phyloP scores from a whole-genome alignment of 2,113 vertebrate genomes.

The Gymnogyps californianus region DNA sequence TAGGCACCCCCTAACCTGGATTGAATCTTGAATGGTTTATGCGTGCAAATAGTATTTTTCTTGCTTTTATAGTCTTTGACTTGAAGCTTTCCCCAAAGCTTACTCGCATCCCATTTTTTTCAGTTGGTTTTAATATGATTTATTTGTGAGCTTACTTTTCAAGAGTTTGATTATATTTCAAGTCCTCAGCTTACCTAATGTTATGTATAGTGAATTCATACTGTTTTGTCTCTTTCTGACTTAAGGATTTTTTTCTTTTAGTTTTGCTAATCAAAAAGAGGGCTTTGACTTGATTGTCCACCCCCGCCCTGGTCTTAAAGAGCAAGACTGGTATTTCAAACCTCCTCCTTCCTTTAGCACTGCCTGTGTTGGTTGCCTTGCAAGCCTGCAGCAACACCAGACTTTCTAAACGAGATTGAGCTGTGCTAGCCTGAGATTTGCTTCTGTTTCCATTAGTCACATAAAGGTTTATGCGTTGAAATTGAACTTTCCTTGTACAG shows the following conservation, averaged over 20 bases:
- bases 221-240: not conserved
- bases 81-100: not conserved
- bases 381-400: not conserved
- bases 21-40: not conserved
- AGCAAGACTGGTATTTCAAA: not conserved
- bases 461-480: not conserved
- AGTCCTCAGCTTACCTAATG: not conserved
- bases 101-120: fast-evolving
- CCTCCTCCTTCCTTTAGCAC: not conserved
- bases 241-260: not conserved
- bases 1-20: not conserved
- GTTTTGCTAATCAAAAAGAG: not conserved
- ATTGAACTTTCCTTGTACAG: not conserved
- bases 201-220: not conserved
- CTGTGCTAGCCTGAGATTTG: not conserved
- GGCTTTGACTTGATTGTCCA: not conserved
- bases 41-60: not conserved
- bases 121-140: not conserved
- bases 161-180: not conserved
- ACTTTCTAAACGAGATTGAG: not conserved
- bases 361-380: not conserved
- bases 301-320: not conserved
- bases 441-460: not conserved
- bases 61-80: not conserved
- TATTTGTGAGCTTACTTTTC: not conserved